A percentile compares a stretch with the other conserved stretches of the same genome.
These are phyloP conservation scores for Petrophora chlorosata DNA, from an alignment of 2,888 invertebrate genomes.

Conservation along the genomic window DNA sequence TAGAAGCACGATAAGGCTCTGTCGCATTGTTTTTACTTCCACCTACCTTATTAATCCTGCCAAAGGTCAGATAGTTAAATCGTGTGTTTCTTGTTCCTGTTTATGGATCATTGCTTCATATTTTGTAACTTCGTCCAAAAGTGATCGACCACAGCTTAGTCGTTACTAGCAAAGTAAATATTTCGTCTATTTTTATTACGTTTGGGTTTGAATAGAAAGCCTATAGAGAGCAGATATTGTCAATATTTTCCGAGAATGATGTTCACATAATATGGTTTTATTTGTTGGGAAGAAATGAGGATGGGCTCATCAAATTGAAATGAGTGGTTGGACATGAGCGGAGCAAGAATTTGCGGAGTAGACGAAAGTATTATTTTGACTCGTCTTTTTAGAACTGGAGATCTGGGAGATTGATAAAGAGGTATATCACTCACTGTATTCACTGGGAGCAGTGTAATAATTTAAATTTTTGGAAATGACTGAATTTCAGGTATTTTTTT, in stretches of 20 bases:
- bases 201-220: conserved; percentile 11
- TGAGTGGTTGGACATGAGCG: too few relatives aligned
- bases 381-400: too few relatives aligned
- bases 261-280: conserved; percentile 38
- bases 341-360: too few relatives aligned
- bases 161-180: not conserved
- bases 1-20: conserved; percentile 38
- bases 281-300: conserved; percentile 43
- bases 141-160: too few relatives aligned
- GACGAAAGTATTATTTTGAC: too few relatives aligned
- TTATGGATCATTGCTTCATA: conserved; percentile 26
- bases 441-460: too few relatives aligned
- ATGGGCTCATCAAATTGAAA: conserved; percentile 56
- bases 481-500: too few relatives aligned
- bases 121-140: too few relatives aligned
- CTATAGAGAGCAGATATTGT: conserved; percentile 9
- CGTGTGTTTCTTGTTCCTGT: conserved; percentile 22
- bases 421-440: too few relatives aligned
- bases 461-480: too few relatives aligned
- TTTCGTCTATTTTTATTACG: conserved; percentile 1
- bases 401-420: too few relatives aligned
- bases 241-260: conserved; percentile 25
- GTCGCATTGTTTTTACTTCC: conserved; percentile 36
- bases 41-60: conserved; percentile 38
- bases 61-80: conserved; percentile 44